Evolutionary conservation across 2,113 vertebrate species (phyloP), one percentile per base, ranked within the genome.

Genomic region (Vulpes ferrilata): DNA sequence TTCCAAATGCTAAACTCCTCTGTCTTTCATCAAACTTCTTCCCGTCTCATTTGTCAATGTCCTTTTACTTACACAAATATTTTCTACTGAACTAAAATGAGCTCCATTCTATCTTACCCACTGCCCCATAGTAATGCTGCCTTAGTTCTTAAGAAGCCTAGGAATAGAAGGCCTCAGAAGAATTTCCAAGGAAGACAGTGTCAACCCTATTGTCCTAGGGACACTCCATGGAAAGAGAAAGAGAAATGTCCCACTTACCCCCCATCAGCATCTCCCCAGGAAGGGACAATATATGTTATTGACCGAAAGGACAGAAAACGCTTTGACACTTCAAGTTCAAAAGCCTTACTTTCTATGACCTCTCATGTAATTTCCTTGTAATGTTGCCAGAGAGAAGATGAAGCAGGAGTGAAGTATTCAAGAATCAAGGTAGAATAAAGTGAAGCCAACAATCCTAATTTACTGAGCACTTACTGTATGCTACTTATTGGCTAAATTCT

Each of bases 21-120:
- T 89, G 65, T 82, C 62, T 96, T 93, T 90, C 80, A 97, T 93
- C 57, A 93, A 51, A 82, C 51, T 53, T 89, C 67, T 96, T 48
- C 65, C 59, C 88, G 48, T 57, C 48, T 97, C 79, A 96, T 92
- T 92, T 92, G 60, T 93, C 87, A 87, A 69, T 32, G 79, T 92
- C 38, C 12, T 86, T 94, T 76, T 78, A 93, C 38, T 65, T 86
- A 86, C 48, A 57, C 30, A 82, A 93, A 67, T 83, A 73, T 83
- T 96, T 95, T 64, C 73, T 48, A 59, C 65, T 84, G 64, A 83
- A 60, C 55, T 74, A 65, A 96, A 73, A 69, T 38, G 35, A 88
- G 85, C 35, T 69, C 25, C 30, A 57, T 95, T 89, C 76, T 69
- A 22, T 79, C 76, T 48, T 76, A 64, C n/a, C 9, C 51, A 4